Conservation (phyloP, 2,113 vertebrate species). For the Thomomys bottae region DNA sequence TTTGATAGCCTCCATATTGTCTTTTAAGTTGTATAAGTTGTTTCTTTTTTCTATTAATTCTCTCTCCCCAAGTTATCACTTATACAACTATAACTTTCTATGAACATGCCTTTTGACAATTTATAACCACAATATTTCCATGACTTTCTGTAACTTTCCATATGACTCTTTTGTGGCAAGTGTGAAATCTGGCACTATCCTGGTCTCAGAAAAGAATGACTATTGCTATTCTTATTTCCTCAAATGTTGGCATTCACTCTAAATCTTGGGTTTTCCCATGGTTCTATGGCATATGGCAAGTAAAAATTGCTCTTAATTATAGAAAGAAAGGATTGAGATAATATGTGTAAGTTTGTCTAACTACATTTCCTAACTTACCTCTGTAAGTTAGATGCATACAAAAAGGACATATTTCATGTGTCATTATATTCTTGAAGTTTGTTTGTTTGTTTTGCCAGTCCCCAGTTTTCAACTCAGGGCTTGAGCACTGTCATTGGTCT, state of each 20-base stretch:
- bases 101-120: background rate
- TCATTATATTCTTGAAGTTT: background rate
- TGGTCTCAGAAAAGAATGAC: background rate
- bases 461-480: too few species aligned
- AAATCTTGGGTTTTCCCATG: background rate
- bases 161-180: background rate
- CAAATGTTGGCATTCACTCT: background rate
- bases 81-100: background rate
- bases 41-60: background rate
- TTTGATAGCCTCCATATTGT: background rate
- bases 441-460: background rate
- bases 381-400: background rate
- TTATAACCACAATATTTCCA: constrained; percentile 6
- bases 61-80: background rate
- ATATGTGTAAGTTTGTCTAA: background rate
- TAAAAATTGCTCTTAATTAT: background rate
- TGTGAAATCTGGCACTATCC: background rate
- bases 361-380: background rate
- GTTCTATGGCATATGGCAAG: background rate
- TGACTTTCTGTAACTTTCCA: background rate
- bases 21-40: background rate
- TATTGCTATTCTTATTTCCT: background rate
- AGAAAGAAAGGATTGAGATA: background rate
- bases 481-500: too few species aligned
- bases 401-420: background rate